Conservation (phyloP, 2,797 vertebrate genomes). For the Allobates femoralis region DNA sequence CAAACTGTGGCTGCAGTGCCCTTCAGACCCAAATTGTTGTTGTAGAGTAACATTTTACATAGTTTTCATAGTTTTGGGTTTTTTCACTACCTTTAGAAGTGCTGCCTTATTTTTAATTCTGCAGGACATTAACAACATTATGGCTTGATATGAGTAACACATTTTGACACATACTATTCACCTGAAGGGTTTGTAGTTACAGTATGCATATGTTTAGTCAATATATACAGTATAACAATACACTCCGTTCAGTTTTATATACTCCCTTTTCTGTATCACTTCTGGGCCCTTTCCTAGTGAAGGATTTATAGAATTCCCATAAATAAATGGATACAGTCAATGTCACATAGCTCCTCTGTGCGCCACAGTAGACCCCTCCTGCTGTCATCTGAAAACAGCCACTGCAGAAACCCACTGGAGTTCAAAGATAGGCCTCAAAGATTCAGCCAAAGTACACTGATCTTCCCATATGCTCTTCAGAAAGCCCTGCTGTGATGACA, state of each 20-base stretch:
- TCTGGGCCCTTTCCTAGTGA: not conserved
- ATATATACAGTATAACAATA: no score
- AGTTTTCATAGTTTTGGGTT: no score
- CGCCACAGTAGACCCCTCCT: conserved; percentile 65
- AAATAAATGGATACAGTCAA: conserved; percentile 43
- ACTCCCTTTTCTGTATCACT: not conserved
- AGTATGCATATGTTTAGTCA: no score
- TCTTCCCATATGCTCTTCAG: conserved; percentile 70
- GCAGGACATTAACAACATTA: no score
- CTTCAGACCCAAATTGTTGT: no score
- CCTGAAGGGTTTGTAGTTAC: no score
- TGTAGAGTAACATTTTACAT: no score
- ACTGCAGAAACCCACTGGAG: conserved; percentile 74
- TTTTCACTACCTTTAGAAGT: no score
- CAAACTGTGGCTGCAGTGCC: no score
- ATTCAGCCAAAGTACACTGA: conserved; percentile 76
- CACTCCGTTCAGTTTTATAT: not conserved
- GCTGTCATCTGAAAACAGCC: conserved; percentile 74
- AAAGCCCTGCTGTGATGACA: conserved; percentile 78
- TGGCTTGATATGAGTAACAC: no score
- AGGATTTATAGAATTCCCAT: conserved; percentile 1
- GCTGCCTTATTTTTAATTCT: no score
- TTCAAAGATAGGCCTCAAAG: conserved; percentile 76
- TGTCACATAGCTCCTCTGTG: conserved; percentile 56
- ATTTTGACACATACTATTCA: no score